Evolutionary conservation across 2,113 vertebrate genomes (phyloP).

Genomic region (Pelecanus crispus): DNA sequence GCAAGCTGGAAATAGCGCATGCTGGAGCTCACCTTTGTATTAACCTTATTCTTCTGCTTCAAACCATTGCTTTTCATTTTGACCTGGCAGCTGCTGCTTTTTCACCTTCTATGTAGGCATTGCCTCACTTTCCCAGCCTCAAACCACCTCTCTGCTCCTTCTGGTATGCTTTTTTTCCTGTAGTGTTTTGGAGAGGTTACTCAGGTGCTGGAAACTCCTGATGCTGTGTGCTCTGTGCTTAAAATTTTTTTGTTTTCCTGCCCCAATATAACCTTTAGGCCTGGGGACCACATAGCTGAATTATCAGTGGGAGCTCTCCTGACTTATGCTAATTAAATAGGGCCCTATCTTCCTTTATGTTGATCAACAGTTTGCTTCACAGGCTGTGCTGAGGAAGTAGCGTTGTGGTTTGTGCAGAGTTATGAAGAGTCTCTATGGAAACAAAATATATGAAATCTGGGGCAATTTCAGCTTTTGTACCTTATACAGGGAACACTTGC

Average conservation of each 20-base stretch:
- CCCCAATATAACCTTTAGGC: too few species aligned
- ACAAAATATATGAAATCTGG: background rate
- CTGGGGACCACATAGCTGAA: background rate
- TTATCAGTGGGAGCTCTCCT: background rate
- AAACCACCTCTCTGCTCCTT: background rate
- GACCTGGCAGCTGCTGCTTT: background rate
- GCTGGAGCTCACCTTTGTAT: background rate
- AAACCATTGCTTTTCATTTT: background rate
- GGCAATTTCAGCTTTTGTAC: background rate
- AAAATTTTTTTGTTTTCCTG: background rate
- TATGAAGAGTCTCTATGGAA: conserved; percentile 16
- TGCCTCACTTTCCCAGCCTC: background rate
- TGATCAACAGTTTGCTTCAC: background rate
- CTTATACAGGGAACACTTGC: background rate
- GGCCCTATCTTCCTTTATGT: background rate
- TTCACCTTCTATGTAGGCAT: background rate
- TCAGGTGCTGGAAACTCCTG: background rate
- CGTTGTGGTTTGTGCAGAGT: background rate
- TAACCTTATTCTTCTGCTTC: background rate
- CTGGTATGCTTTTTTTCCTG: background rate
- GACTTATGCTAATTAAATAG: background rate
- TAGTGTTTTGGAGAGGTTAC: background rate
- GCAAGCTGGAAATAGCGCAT: background rate
- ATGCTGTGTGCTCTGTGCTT: background rate
- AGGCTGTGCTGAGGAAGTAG: background rate